Percentiles rank a stretch among this genome's conserved stretches.
These are phyloP conservation scores for Cydia fagiglandana DNA, from an alignment of 1,140 invertebrate species.

Conservation along the genomic window DNA sequence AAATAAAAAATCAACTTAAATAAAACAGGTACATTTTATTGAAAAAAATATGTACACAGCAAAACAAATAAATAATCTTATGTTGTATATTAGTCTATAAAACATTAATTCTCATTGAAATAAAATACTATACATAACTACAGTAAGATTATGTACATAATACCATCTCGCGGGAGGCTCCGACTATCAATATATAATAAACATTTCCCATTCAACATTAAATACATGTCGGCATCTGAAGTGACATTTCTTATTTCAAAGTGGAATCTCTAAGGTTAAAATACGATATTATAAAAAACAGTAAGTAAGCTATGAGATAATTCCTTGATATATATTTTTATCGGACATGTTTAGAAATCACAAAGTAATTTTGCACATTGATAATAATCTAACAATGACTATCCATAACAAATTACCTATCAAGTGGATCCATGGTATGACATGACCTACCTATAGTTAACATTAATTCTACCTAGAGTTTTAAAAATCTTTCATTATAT, in stretches of 20 bases:
- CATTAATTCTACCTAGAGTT: slow-evolving; percentile 64
- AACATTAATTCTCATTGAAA: slow-evolving; percentile 78
- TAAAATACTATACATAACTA: slow-evolving; percentile 79
- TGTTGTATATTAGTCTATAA: slow-evolving; percentile 79
- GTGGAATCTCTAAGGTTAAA: slow-evolving; percentile 65
- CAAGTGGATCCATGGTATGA: slow-evolving; percentile 60
- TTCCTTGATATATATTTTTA: slow-evolving; percentile 58
- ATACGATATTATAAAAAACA: slow-evolving; percentile 68
- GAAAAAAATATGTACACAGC: slow-evolving; percentile 79
- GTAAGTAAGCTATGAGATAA: slow-evolving; percentile 63
- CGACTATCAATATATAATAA: slow-evolving; percentile 62
- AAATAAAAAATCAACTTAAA: slow-evolving; percentile 51
- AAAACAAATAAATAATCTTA: slow-evolving; percentile 80
- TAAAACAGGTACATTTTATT: slow-evolving; percentile 79
- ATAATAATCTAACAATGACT: slow-evolving; percentile 70
- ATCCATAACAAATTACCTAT: slow-evolving; percentile 70
- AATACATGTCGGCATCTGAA: slow-evolving; percentile 68
- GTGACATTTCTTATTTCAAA: slow-evolving; percentile 59
- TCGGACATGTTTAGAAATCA: slow-evolving; percentile 63
- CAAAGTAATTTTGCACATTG: slow-evolving; percentile 68
- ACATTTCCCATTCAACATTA: slow-evolving; percentile 72
- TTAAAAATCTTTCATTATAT: slow-evolving; percentile 58
- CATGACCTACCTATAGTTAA: slow-evolving; percentile 65
- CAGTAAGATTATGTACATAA: slow-evolving; percentile 76
- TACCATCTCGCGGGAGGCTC: slow-evolving; percentile 69